Base-by-base conservation (phyloP, 2,113 vertebrate species). In the Caranx melampygus region DNA sequence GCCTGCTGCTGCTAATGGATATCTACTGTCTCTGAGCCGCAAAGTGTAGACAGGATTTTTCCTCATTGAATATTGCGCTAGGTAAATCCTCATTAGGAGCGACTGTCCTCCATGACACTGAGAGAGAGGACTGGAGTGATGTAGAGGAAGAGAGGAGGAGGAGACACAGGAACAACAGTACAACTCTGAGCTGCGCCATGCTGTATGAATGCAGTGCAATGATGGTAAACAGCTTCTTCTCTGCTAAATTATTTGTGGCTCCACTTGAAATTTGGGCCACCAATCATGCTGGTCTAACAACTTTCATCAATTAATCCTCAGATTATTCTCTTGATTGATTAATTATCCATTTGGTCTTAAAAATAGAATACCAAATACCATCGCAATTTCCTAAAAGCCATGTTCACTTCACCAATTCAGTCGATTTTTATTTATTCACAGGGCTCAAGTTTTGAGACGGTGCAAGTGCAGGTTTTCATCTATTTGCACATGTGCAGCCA, bases 1-100 rank as follows among this genome's bases (percentile, higher is more conserved):
- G 87, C 84, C 79, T 77, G 77, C 79, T 83, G 82, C 77, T 84
- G 61, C 76, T 90, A 91, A 92, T 90, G 72, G 82, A 83, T 75
- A 92, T 88, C 82, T 85, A 58, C 78, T 75, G 81, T 79, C 59
- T 83, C 72, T 76, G 80, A 82, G 85, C 26, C 20, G 44, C 79
- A 45, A 42, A 55, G 65, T 65, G 72, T 68, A 58, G 83, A 88
- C 68, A 68, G 84, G 83, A 88, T 88, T 87, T 83, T 82, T 63
- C 60, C 80, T 62, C 64, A 80, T 75, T 88, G 87, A 91, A 83
- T 92, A 76, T 72, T 52, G 64, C 59, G 78, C 85, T 73, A 44
- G 86, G 68, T 85, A 88, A 91, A 91, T 90, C 81, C 87, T 90
- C 72, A 75, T 87, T 81, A 54, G 54, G 75, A 75, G 33, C 3